Base-by-base conservation (phyloP, 1,140 invertebrate genomes). In the Sinonovacula constricta region DNA sequence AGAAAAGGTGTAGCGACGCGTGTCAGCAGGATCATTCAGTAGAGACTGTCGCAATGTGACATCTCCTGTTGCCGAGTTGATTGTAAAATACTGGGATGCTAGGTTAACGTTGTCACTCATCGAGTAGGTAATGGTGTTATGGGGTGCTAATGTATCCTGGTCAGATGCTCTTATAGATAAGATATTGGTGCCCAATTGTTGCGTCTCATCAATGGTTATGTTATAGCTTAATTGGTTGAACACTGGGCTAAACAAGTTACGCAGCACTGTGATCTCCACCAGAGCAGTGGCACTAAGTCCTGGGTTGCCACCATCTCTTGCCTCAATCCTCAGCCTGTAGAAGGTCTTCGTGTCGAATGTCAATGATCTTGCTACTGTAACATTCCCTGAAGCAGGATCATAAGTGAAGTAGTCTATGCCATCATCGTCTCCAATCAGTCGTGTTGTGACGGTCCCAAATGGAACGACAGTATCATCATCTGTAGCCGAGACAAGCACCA, bases 291-390 rank as follows among this genome's bases (percentile, higher is more conserved):
- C 79, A 66, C 79, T 80, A 28, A 51, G 60, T 1, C 82, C 15
- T 0, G 86, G 86, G 10, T 53, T 66, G 26, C 86, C 86, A 30
- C 80, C 83, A 75, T 87, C 86, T 18, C 57, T 36, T 18, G 81
- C 86, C 57, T 78, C 77, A 22, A 87, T 66, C 59, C 84, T 71
- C n/a, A 87, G 53, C 80, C 83, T 72, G 24, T 77, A 78, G 24
- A 78, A 72, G n/a, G 54, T 70, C 7, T 14, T 33, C 18, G 72
- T 76, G 26, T 75, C 56, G 2, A 60, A 30, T 12, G 66, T 60
- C 12, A 78, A 28, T 3, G 33, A 12, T 26, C 66, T 12, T 0
- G 54, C 57, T n/a, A 78, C 66, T 18, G 75, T 51, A 31, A 78
- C 30, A 51, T 69, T 34, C 0, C 75, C 26, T 1, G 65, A 33